Evolutionary conservation across 2,888 invertebrate species (phyloP).

Genomic region (Chymomyza amoena): DNA sequence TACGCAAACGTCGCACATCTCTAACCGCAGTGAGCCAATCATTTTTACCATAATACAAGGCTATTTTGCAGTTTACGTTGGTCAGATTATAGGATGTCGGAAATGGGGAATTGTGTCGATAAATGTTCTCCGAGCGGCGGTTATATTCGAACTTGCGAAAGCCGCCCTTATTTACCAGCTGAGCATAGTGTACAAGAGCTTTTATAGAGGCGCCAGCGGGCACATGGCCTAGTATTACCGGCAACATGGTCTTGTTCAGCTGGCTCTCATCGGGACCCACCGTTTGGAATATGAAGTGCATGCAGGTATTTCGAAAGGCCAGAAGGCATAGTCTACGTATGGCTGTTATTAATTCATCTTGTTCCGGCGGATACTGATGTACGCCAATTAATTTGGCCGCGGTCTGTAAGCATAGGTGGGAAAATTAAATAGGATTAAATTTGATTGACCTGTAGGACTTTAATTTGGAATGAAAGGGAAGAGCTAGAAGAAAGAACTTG

Average conservation of each 20-base stretch:
- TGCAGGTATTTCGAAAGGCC: slow-evolving; percentile 48
- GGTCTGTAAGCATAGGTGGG: background rate
- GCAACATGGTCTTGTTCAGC: slow-evolving; percentile 79
- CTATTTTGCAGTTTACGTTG: slow-evolving; percentile 79
- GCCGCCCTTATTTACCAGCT: slow-evolving; percentile 73
- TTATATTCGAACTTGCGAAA: slow-evolving; percentile 81
- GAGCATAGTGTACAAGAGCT: slow-evolving; percentile 81
- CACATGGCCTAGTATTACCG: slow-evolving; percentile 81
- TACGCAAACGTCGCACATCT: slow-evolving; percentile 54
- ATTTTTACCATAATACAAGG: slow-evolving; percentile 49
- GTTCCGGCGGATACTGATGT: slow-evolving; percentile 48
- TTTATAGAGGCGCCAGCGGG: slow-evolving; percentile 81
- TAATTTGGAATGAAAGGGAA: too few species aligned
- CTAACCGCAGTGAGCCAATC: slow-evolving; percentile 79
- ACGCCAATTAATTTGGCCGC: slow-evolving; percentile 32
- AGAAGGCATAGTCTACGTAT: slow-evolving; percentile 22
- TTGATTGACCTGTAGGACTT: too few species aligned
- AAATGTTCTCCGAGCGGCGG: slow-evolving; percentile 47
- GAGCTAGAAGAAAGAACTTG: too few species aligned
- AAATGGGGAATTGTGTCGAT: slow-evolving; percentile 55
- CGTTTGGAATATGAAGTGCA: slow-evolving; percentile 79
- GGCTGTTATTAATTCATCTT: slow-evolving; percentile 26
- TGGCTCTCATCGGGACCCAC: slow-evolving; percentile 78
- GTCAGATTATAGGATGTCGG: slow-evolving; percentile 78
- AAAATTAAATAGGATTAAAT: too few species aligned